phyloP scores from a whole-genome alignment of 1,140 invertebrate genomes.

The Hycleus phaleratus region DNA sequence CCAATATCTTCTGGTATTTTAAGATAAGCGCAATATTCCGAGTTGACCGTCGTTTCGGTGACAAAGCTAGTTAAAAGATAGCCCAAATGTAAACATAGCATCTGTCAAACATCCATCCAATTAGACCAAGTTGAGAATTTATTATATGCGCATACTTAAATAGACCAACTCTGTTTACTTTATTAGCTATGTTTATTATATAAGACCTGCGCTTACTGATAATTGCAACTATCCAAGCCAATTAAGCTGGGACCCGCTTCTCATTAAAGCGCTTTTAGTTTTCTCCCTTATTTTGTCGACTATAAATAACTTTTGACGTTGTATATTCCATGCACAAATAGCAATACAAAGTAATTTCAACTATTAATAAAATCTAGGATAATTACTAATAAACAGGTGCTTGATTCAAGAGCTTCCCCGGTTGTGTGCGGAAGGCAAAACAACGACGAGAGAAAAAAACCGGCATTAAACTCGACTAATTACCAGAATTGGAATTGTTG shows the following conservation, averaged over 20 bases:
- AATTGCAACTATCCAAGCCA: conserved; percentile 31
- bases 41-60: conserved; percentile 10
- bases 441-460: no score
- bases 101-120: conserved; percentile 35
- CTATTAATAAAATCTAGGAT: no score
- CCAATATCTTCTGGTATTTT: conserved; percentile 8
- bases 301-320: conserved; percentile 15
- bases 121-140: conserved; percentile 29
- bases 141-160: conserved; percentile 26
- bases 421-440: no score
- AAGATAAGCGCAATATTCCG: conserved; percentile 4
- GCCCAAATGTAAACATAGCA: conserved; percentile 20
- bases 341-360: conserved; percentile 8
- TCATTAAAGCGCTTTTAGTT: conserved; percentile 16
- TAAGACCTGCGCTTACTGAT: conserved; percentile 28
- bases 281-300: conserved; percentile 7
- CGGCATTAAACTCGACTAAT: no score
- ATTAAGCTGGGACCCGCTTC: conserved; percentile 23
- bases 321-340: conserved; percentile 5
- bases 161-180: conserved; percentile 34
- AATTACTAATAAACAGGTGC: no score
- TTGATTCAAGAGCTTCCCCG: no score
- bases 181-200: conserved; percentile 36
- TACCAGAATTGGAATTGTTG: no score
- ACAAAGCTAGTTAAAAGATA: conserved; percentile 18